These are phyloP conservation scores for Ridgeia piscesae DNA, from an alignment of 1,140 invertebrate genomes.

Conservation along the genomic window DNA sequence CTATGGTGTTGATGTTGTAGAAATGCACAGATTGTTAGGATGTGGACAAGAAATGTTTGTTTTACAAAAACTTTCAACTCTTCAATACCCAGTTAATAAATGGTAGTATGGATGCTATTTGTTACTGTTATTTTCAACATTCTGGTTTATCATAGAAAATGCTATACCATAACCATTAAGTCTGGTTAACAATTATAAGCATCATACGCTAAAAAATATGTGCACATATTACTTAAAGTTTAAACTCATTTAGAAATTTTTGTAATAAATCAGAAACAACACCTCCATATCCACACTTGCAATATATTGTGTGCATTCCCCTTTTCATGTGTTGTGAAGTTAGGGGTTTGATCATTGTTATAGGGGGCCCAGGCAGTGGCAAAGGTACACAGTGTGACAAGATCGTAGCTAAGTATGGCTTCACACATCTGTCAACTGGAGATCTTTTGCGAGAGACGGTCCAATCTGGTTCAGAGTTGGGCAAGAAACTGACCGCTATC, in stretches of 20 bases:
- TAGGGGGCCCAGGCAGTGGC: constrained; percentile 60
- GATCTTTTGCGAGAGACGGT: constrained; percentile 59
- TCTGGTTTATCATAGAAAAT: no score
- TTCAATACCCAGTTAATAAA: no score
- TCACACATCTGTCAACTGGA: constrained; percentile 59
- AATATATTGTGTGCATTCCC: no score
- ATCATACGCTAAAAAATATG: background rate
- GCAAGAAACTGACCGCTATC: constrained; percentile 65
- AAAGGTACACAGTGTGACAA: constrained; percentile 61
- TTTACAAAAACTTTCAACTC: background rate
- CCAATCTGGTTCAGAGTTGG: constrained; percentile 54
- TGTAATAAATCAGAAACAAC: background rate
- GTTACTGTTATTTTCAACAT: no score
- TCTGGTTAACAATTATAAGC: background rate
- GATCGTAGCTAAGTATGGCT: constrained; percentile 58
- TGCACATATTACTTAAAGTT: background rate
- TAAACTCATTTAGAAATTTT: background rate
- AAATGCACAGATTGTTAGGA: background rate
- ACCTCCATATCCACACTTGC: background rate
- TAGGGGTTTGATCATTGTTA: background rate
- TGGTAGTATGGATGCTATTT: no score
- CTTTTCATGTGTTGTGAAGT: background rate
- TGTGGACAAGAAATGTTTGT: constrained; percentile 17
- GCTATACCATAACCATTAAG: no score
- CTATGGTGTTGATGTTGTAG: background rate